Evolutionary conservation across 2,888 invertebrate species (phyloP).

Genomic region (Ophonus ardosiacus): DNA sequence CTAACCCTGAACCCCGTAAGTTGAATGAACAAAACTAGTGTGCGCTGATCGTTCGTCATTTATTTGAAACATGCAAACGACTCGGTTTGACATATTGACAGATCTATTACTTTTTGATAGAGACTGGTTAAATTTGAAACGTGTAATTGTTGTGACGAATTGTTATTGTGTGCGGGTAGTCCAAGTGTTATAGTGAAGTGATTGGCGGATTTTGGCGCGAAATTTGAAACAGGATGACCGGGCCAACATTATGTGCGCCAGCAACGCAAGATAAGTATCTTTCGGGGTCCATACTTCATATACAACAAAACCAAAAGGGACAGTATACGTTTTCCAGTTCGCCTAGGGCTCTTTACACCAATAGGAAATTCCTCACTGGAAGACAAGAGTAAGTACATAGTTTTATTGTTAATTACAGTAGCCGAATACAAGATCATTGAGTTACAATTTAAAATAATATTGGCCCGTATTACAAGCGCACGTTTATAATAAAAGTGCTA

Average conservation of each 20-base stretch:
- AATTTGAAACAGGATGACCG: conserved; percentile 40
- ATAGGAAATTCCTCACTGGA: conserved; percentile 76
- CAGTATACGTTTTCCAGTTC: conserved; percentile 81
- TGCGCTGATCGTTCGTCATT: conserved; percentile 19
- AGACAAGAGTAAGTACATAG: conserved; percentile 17
- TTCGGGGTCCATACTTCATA: conserved; percentile 22
- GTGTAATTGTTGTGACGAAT: conserved; percentile 15
- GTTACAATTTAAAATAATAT: too few species aligned
- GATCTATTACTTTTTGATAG: conserved; percentile 9
- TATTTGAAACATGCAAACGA: conserved; percentile 55
- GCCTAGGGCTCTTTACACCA: conserved; percentile 80
- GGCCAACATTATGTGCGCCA: conserved; percentile 33
- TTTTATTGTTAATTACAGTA: neutral
- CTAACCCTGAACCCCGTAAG: conserved; percentile 25
- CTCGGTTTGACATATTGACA: conserved; percentile 23
- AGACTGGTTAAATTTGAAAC: conserved; percentile 19
- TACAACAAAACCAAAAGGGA: conserved; percentile 65
- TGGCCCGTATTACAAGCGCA: too few species aligned
- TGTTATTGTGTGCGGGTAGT: neutral
- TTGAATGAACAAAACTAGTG: conserved; percentile 44
- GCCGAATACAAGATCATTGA: neutral
- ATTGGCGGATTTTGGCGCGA: conserved; percentile 18
- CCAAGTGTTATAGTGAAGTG: conserved; percentile 10
- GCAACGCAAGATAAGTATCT: conserved; percentile 53
- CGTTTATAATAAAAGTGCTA: too few species aligned